Base-by-base conservation (phyloP, 2,113 vertebrate species). In the Oryzias melastigma region DNA sequence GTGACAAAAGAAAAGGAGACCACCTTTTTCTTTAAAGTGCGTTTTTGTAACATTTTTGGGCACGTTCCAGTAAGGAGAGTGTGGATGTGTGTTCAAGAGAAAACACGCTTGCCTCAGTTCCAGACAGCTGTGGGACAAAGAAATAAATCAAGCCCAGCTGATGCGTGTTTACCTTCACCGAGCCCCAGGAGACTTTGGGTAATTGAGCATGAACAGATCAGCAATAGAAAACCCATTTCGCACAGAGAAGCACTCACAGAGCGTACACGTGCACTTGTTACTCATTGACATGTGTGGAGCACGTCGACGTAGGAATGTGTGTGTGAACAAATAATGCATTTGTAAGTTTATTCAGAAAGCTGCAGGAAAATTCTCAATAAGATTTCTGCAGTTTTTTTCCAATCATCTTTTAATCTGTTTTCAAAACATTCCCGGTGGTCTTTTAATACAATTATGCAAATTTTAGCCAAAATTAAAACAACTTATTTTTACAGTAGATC, bases 161-260 rank as follows among this genome's bases (percentile, higher is more conserved):
- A 93, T 90, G 81, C 85, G 85, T 91, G 90, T 90, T 90, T 87
- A 89, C 80, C 83, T 80, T 85, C 74, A 29, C 85, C 65, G n/a
- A 69, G 73, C 62, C 86, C 91, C 71, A 86, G 65, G 52, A 87
- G 85, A 88, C 87, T 52, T 45, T 78, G 87, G 83, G 84, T 92
- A 91, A 91, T 91, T 91, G 90, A 93, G 90, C 89, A 88, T 91
- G 90, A 90, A 87, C 88, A 83, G 80, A 84, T 86, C 85, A 75
- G 83, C 86, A 82, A 82, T 86, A 81, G 89, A 91, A 91, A 90
- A 70, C 64, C 75, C 59, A 71, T 88, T 89, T 90, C 76, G 50
- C 64, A 55, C 50, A 51, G 66, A 42, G 56, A 17, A 47, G 59
- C 62, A 60, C 41, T 52, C 42, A 62, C 42, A 60, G 27, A 73